Conservation (phyloP, 35 echinoderm and acorn worm genomes). For the Hemicentrotus pulcherrimus region DNA sequence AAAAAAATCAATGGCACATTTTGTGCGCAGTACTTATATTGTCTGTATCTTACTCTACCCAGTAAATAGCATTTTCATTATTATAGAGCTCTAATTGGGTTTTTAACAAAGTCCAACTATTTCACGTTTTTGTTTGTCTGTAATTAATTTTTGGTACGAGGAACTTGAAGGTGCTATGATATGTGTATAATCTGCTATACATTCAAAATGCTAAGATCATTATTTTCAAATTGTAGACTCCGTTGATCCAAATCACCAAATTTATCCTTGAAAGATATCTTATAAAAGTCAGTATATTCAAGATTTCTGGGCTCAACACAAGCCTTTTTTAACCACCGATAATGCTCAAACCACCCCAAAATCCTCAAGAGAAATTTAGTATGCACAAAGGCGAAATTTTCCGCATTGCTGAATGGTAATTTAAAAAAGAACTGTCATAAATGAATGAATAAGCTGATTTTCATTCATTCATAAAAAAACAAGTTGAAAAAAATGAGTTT, state of each 20-base stretch:
- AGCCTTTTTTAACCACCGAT: too few relatives aligned
- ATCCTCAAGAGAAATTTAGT: too few relatives aligned
- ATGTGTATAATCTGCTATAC: neutral
- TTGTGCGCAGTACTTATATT: constrained; percentile 1
- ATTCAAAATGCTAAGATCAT: neutral
- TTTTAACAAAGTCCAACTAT: neutral
- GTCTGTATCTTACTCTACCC: neutral
- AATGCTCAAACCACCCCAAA: too few relatives aligned
- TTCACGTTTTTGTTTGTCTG: neutral
- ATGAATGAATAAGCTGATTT: too few relatives aligned
- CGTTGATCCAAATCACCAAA: neutral
- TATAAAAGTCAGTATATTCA: too few relatives aligned
- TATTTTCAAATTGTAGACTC: neutral
- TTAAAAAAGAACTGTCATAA: too few relatives aligned
- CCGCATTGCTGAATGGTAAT: too few relatives aligned
- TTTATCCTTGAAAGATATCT: too few relatives aligned
- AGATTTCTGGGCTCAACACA: too few relatives aligned
- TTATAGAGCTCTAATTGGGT: neutral
- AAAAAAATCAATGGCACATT: neutral
- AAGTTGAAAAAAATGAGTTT: too few relatives aligned
- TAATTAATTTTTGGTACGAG: neutral
- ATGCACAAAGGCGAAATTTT: too few relatives aligned
- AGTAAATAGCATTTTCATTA: neutral
- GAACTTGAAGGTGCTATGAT: neutral
- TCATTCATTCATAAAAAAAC: too few relatives aligned